These are phyloP conservation scores for Panthera tigris DNA, from an alignment of 2,113 vertebrate genomes.

Conservation along the genomic window DNA sequence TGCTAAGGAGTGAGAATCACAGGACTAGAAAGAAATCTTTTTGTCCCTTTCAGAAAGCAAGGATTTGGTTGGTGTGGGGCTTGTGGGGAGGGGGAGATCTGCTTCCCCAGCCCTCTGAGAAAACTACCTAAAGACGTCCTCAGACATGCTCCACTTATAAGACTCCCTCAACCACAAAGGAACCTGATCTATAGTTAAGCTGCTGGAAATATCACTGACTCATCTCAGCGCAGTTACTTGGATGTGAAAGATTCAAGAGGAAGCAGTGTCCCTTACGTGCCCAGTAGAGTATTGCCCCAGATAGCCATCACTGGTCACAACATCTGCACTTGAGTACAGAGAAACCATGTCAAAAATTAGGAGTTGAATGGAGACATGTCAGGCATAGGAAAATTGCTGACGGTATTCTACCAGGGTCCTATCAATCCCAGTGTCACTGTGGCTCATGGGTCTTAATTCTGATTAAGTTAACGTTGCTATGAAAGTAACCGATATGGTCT, in stretches of 20 bases:
- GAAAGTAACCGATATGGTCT: background rate
- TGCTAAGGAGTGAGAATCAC: background rate
- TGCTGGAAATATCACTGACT: background rate
- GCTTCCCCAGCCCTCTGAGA: background rate
- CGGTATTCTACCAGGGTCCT: background rate
- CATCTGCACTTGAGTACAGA: background rate
- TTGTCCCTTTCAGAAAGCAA: background rate
- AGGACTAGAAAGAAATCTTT: background rate
- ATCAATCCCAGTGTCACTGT: background rate
- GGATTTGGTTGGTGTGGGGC: background rate
- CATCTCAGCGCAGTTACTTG: background rate
- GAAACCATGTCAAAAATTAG: background rate
- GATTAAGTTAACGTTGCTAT: background rate
- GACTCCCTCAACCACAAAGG: background rate
- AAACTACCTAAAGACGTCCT: background rate
- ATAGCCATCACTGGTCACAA: background rate
- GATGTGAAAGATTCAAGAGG: background rate
- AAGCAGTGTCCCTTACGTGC: background rate
- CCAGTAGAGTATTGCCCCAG: background rate
- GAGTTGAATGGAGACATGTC: background rate
- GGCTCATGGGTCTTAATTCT: background rate
- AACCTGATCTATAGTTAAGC: background rate
- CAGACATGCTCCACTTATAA: background rate
- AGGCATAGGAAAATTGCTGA: background rate
- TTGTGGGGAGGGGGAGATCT: background rate